These are phyloP conservation scores for Gephyroberyx darwinii DNA, from an alignment of 2,797 vertebrate genomes.

Conservation along the genomic window DNA sequence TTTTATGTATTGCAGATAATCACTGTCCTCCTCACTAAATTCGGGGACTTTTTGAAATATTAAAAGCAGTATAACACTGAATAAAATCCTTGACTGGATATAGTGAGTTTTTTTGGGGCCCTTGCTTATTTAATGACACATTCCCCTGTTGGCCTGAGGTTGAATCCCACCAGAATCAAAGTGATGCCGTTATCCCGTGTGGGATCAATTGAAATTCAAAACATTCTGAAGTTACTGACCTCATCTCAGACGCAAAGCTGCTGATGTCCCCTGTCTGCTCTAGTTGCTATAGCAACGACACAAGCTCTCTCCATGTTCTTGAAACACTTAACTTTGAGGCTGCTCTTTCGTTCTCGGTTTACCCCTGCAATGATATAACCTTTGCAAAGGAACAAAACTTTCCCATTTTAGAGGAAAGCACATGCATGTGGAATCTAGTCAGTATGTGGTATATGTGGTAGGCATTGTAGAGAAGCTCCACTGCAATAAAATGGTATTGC, in stretches of 20 bases:
- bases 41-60: background rate
- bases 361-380: conserved; percentile 20
- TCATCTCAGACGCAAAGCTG: conserved; percentile 55
- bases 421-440: background rate
- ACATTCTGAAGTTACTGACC: conserved; percentile 29
- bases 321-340: conserved; percentile 22
- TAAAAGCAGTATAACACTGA: background rate
- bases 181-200: background rate
- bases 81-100: background rate
- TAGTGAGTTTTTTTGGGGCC: background rate
- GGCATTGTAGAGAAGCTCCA: background rate
- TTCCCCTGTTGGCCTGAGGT: too few relatives aligned
- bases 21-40: too few relatives aligned
- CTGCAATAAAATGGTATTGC: conserved; percentile 41
- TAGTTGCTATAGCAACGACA: conserved; percentile 61
- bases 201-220: conserved; percentile 33
- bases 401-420: background rate
- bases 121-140: too few relatives aligned
- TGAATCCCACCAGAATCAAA: too few relatives aligned
- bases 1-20: too few relatives aligned
- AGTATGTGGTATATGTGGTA: background rate
- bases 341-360: conserved; percentile 21
- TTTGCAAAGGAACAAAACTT: conserved; percentile 15
- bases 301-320: conserved; percentile 22
- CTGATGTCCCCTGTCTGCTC: conserved; percentile 38